Evolutionary conservation across 2,888 invertebrate genomes (phyloP), one percentile per base, ranked within the genome.

Genomic region (Epinotia nisella): DNA sequence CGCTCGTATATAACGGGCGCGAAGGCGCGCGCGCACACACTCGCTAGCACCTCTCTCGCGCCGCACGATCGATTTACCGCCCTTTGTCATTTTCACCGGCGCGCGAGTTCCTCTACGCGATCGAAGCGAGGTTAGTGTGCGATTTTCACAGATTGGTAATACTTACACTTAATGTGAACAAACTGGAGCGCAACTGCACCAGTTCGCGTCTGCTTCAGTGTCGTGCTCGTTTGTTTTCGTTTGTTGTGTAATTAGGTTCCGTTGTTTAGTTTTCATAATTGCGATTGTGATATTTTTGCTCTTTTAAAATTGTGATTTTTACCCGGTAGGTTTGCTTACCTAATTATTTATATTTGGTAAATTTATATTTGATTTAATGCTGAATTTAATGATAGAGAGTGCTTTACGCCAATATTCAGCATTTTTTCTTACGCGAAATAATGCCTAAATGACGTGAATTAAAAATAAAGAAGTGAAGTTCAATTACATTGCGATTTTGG

Each of bases 11-110:
- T 84, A 93, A 91, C 84, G 73, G 81, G 78, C 75, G 83, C 68
- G 74, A 58, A 77, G 77, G 29, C 84, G 93, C 92, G 92, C 93
- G 90, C 87, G 91, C 93, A 90, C 93, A 89, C 93, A 91, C 86
- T 91, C 86, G 90, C 83, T 84, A 74, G 81, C 84, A 78, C 84
- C 84, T 83, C 85, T 86, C 85, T 79, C 86, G 72, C 83, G 86
- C 82, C 81, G 87, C 85, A 85, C 90, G 86, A 85, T 82, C 87
- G 86, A 85, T 89, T 88, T 84, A 84, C 81, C 87, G 84, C 87
- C 87, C 86, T 86, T 86, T 87, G 83, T 84, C 76, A 79, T 85
- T 88, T 86, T 82, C 83, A 86, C 81, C 86, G 87, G 87, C 88
- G 88, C 88, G 89, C 81, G 86, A 83, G 82, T 85, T 87, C 81